phyloP scores from a whole-genome alignment of 2,888 invertebrate species.

The Cryptophagus acutangulus region DNA sequence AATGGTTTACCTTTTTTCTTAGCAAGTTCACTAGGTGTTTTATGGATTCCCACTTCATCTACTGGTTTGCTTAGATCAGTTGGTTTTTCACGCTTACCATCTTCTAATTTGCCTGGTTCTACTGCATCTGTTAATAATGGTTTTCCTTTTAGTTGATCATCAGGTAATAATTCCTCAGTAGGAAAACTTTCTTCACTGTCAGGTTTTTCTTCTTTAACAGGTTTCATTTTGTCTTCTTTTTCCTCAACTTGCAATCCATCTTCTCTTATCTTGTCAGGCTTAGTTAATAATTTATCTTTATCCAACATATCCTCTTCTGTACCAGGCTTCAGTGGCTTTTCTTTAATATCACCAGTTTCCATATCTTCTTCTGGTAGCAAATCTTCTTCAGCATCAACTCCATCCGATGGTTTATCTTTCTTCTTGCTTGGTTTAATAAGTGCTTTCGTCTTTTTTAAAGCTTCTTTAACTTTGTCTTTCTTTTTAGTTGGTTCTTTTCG shows the following conservation, averaged over 20 bases:
- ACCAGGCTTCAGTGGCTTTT: neutral
- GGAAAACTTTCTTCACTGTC: too few relatives aligned
- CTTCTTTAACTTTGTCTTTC: conserved; percentile 2
- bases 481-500: neutral
- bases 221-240: conserved; percentile 5
- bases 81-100: neutral
- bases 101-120: neutral
- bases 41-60: conserved; percentile 1
- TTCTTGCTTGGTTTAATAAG: neutral
- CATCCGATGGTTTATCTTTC: neutral
- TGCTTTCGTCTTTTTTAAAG: neutral
- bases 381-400: neutral
- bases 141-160: too few relatives aligned
- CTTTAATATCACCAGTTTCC: neutral
- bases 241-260: neutral
- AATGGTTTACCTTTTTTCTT: neutral
- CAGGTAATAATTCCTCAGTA: too few relatives aligned
- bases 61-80: neutral
- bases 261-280: conserved; percentile 3
- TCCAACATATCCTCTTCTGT: neutral
- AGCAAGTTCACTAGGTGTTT: too few relatives aligned
- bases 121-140: too few relatives aligned
- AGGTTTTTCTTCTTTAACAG: conserved; percentile 1
- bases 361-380: neutral
- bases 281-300: too few relatives aligned